Evolutionary conservation across 2,888 invertebrate genomes (phyloP).

Genomic region (Globia sparganii): DNA sequence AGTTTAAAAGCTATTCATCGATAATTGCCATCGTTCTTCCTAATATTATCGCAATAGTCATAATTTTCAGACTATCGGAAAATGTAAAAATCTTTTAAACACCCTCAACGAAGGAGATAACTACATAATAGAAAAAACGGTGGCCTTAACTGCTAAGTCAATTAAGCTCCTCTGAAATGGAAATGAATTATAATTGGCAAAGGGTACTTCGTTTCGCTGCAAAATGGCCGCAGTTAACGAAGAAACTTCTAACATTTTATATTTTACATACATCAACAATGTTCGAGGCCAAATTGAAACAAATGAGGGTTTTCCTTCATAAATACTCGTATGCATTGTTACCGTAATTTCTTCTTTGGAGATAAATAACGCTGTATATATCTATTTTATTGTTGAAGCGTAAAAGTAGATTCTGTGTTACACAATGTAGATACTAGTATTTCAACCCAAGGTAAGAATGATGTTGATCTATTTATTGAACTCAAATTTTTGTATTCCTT

Average conservation of each 20-base stretch:
- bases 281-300: conserved; percentile 25
- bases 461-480: not conserved
- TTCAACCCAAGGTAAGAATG: not conserved
- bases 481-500: not conserved
- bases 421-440: not conserved
- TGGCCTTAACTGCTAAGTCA: conserved; percentile 50
- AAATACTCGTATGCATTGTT: conserved; percentile 55
- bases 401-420: conserved; percentile 6
- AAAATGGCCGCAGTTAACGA: conserved; percentile 47
- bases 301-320: conserved; percentile 51
- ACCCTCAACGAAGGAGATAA: conserved; percentile 14
- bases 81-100: conserved; percentile 1
- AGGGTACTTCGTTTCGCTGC: conserved; percentile 48
- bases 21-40: not conserved
- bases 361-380: conserved; percentile 17
- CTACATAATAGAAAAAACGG: conserved; percentile 48
- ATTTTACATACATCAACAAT: conserved; percentile 50
- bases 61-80: not conserved
- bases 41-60: not conserved
- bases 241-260: conserved; percentile 46
- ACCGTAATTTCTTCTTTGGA: conserved; percentile 45
- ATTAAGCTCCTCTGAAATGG: conserved; percentile 57
- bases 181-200: conserved; percentile 62
- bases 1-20: not conserved
- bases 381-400: conserved; percentile 23